phyloP scores from a whole-genome alignment of 2,888 invertebrate genomes.

The Caenorhabditis zanzibari region DNA sequence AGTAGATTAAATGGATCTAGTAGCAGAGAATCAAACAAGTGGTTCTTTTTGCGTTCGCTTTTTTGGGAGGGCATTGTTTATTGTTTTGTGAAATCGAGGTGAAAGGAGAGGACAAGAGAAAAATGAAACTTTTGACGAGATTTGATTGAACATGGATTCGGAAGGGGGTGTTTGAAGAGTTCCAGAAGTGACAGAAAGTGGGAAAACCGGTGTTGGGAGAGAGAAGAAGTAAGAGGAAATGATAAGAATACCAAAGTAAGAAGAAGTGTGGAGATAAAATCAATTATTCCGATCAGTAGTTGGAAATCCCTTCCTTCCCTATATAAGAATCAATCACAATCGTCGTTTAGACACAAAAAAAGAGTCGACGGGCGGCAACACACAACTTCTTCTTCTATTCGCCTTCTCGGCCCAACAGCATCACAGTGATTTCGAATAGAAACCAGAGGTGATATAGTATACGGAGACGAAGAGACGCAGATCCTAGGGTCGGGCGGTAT shows the following conservation, averaged over 20 bases:
- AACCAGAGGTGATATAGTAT: constrained; percentile 28
- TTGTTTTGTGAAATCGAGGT: constrained; percentile 23
- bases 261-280: constrained; percentile 43
- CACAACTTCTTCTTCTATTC: constrained; percentile 35
- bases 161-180: constrained; percentile 24
- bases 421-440: constrained; percentile 45
- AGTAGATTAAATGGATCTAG: constrained; percentile 48
- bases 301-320: constrained; percentile 24
- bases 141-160: constrained; percentile 39
- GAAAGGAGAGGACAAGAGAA: constrained; percentile 18
- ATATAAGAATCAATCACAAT: constrained; percentile 52
- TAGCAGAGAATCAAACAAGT: neutral
- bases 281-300: constrained; percentile 38
- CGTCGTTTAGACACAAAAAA: constrained; percentile 53
- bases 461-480: constrained; percentile 55
- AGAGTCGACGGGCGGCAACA: constrained; percentile 54
- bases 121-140: constrained; percentile 43
- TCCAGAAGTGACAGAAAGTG: constrained; percentile 26
- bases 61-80: constrained; percentile 45
- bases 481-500: constrained; percentile 43
- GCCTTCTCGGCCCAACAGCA: constrained; percentile 18
- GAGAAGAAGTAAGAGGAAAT: constrained; percentile 5
- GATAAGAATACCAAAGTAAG: constrained; percentile 53
- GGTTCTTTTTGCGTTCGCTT: constrained; percentile 13
- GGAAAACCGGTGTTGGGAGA: constrained; percentile 24